Evolutionary conservation across 2,113 vertebrate genomes (phyloP).

Genomic region (Seriola dumerili): DNA sequence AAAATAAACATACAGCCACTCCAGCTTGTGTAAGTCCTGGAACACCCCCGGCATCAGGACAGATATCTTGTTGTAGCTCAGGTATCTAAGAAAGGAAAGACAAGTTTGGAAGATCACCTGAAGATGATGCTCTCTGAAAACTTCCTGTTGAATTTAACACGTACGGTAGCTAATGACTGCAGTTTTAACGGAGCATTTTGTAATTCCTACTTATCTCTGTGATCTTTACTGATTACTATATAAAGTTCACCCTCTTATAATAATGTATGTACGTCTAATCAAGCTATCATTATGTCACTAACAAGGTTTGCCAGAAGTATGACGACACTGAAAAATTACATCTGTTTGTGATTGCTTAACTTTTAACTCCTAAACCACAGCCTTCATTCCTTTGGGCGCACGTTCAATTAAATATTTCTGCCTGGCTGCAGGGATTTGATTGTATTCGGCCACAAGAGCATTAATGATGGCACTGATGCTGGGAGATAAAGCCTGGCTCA

Average conservation of each 20-base stretch:
- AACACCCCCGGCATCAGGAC: constrained; percentile 91
- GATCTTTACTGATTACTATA: neutral
- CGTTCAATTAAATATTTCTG: neutral
- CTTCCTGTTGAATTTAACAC: neutral
- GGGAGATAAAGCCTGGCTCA: neutral
- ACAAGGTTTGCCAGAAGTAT: neutral
- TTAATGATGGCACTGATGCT: neutral
- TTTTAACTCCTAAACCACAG: neutral
- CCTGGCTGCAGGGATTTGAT: neutral
- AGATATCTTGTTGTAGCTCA: constrained; percentile 92
- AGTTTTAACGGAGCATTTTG: neutral
- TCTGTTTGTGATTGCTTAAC: neutral
- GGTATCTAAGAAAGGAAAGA: constrained; percentile 85
- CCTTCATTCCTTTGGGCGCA: neutral
- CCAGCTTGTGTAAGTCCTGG: constrained; percentile 91
- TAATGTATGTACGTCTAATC: too few species aligned
- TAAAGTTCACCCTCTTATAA: neutral
- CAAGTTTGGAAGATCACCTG: neutral
- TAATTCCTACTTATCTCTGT: neutral
- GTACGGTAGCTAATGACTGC: neutral
- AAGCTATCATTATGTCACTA: neutral
- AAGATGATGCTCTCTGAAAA: neutral
- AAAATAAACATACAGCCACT: constrained; percentile 92
- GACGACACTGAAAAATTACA: neutral
- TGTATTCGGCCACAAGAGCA: neutral